These are phyloP conservation scores for Ophiothrix spiculata DNA, from an alignment of 35 echinoderm and acorn worm genomes.

Conservation along the genomic window DNA sequence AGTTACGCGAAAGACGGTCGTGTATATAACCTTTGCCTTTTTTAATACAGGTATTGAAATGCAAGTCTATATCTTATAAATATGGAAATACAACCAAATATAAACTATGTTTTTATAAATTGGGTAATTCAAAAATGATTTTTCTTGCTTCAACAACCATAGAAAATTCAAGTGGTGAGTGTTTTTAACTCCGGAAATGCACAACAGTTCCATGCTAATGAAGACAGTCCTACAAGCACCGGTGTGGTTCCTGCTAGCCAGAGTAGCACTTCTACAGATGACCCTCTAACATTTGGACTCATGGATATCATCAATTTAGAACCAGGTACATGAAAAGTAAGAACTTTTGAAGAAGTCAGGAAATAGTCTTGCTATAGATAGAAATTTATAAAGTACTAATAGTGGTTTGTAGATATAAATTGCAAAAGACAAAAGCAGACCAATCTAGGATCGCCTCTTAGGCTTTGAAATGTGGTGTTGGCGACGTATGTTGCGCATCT, in stretches of 20 bases:
- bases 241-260: not conserved
- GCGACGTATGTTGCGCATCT: no score
- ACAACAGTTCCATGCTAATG: not conserved
- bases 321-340: no score
- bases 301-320: slow-evolving; percentile 16
- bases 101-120: not conserved
- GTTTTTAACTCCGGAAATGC: not conserved
- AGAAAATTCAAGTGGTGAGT: slow-evolving; percentile 26
- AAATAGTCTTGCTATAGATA: no score
- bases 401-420: no score
- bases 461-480: no score
- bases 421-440: no score
- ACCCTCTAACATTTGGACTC: slow-evolving; percentile 21
- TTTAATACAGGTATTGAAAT: not conserved
- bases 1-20: not conserved
- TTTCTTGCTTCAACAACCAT: no score
- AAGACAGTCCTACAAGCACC: not conserved
- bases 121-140: no score
- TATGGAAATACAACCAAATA: no score
- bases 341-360: no score
- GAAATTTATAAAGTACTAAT: no score
- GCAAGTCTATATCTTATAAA: not conserved
- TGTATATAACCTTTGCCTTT: not conserved
- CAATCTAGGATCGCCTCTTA: no score
- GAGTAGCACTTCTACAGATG: not conserved